Percentiles rank a stretch among this genome's conserved stretches.
Conservation (phyloP, 1,140 invertebrate species). For the Agrilus planipennis region DNA sequence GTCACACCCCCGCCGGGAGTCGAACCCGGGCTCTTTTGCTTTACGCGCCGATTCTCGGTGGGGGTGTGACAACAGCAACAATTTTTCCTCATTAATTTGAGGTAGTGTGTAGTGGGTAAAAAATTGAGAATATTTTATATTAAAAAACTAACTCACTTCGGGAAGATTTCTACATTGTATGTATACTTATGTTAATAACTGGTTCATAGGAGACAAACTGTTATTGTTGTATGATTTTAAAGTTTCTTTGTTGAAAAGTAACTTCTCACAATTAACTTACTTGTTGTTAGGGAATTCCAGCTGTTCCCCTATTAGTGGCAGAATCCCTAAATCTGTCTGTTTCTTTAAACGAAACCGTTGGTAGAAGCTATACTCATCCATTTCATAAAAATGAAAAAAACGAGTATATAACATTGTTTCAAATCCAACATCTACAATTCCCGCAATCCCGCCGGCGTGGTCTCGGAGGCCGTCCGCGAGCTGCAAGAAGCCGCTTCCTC, state of each 20-base stretch:
- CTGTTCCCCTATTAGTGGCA: slow-evolving; percentile 1
- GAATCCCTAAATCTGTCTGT: neutral
- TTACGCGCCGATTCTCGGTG: too few relatives aligned
- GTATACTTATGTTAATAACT: slow-evolving; percentile 17
- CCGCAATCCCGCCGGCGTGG: too few relatives aligned
- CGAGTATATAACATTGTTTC: neutral
- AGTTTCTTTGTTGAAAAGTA: neutral
- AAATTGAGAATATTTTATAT: too few relatives aligned
- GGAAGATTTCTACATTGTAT: too few relatives aligned
- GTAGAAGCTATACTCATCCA: slow-evolving; percentile 1
- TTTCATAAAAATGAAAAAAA: slow-evolving; percentile 1
- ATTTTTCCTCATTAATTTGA: too few relatives aligned
- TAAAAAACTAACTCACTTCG: too few relatives aligned
- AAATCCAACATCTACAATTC: neutral
- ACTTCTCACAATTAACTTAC: slow-evolving; percentile 2
- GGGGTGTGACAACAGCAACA: too few relatives aligned
- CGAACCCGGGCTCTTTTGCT: too few relatives aligned
- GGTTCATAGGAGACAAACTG: slow-evolving; percentile 11
- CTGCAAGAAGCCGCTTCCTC: too few relatives aligned
- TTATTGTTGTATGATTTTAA: neutral
- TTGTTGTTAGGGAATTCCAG: slow-evolving; percentile 1
- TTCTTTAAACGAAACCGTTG: slow-evolving; percentile 6
- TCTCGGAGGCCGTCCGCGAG: too few relatives aligned
- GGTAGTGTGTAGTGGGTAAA: too few relatives aligned
- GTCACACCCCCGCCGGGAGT: too few relatives aligned